Evolutionary conservation across 2,888 invertebrate genomes (phyloP), one percentile per base, ranked within the genome.

Genomic region (Pollenia labialis): DNA sequence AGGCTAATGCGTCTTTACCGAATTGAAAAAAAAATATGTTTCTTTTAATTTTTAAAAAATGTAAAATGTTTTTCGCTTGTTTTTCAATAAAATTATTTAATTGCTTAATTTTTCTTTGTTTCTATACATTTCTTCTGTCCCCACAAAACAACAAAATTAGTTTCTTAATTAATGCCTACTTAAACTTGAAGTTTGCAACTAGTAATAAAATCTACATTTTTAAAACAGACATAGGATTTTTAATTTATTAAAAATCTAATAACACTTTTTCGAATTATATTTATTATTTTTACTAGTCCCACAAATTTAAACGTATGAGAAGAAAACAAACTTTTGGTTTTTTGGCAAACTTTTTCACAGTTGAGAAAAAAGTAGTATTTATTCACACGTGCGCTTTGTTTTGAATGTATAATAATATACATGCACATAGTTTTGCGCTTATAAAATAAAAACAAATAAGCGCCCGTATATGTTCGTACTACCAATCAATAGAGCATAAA

Each of bases 251-350:
- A 42, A 11, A 42, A 62, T 42, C 2, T 3, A 46, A 40, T 56
- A 23, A 16, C 18, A 56, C 14, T 40, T 44, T 14, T 14, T 6
- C 32, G 32, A 4, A 32, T 32, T 32, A 6, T 6, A 32, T 74
- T 40, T 46, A 46, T 18, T n/a, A 44, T 56, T 7, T 18, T 62
- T 42, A 40, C 16, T 42, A 42, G 16, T 75, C 72, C 50, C 50
- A 64, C 50, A 81, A 71, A 81, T 85, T 81, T 42, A 75, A 66
- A n/a, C n/a, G n/a, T n/a, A n/a, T n/a, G n/a, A n/a, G n/a, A n/a
- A n/a, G n/a, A n/a, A n/a, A n/a, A n/a, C n/a, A n/a, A n/a, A n/a
- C n/a, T n/a, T n/a, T n/a, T n/a, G n/a, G n/a, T n/a, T n/a, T n/a
- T n/a, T n/a, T n/a, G n/a, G n/a, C n/a, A n/a, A n/a, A n/a, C n/a